Evolutionary conservation across 2,113 vertebrate genomes (phyloP), one percentile per base, ranked within the genome.

Genomic region (Forbesichthys agassizii): DNA sequence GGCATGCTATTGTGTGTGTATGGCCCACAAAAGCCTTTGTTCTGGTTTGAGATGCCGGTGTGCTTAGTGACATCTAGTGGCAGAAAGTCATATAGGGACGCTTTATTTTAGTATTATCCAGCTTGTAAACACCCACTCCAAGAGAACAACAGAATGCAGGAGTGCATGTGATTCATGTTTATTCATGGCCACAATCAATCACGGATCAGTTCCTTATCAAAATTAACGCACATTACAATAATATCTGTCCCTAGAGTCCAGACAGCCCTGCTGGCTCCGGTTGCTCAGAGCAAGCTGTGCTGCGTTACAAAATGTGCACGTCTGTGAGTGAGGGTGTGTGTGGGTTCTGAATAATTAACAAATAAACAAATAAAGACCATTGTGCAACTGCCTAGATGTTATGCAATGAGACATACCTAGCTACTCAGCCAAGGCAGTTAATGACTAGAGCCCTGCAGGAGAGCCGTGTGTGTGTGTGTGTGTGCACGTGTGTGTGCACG

Each of bases 331-430:
- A 42, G 58, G 46, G 36, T 49, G 52, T 53, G 58, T 53, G 36
- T 20, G 61, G 54, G 73, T 5, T 77, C 67, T 55, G 64, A 58
- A 79, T 20, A 11, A 77, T 69, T 27, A 73, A 82, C 11, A 0
- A 16, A 82, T 73, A 85, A 87, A 85, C 69, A 55, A 27, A 27
- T 27, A 27, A 27, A 73, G 70, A 78, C 83, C 64, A 80, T 88
- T 90, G 86, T 91, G 82, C 88, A 88, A 90, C 86, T 88, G 77
- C 82, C 77, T 71, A 51, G 59, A 74, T 59, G 81, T 91, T 91
- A 90, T 67, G 81, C 85, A 77, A 80, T 33, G 57, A 73, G 60
- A 81, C 59, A 27, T 27, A 27, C 27, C 2, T 27, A 27, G 27
- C 27, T 27, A 27, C 27, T 55, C 58, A 66, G 68, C 75, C 68